Conservation (phyloP, 1,140 invertebrate species). For the Eurosta solidaginis region DNA sequence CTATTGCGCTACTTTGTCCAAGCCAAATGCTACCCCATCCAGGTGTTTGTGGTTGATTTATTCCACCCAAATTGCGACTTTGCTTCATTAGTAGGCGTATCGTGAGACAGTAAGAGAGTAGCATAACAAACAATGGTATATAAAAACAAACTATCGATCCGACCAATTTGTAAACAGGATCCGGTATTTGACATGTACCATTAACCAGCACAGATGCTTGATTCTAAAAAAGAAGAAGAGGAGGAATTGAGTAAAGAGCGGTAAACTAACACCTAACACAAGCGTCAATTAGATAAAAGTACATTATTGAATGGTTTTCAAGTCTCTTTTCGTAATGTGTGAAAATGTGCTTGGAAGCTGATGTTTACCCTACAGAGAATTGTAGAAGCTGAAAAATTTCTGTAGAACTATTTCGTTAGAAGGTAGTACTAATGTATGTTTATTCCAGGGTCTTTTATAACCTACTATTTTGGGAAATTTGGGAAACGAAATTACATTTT, state of each 20-base stretch:
- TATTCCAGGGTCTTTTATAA: no score
- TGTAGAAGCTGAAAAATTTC: no score
- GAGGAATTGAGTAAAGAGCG: slow-evolving; percentile 1
- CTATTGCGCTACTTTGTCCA: slow-evolving; percentile 63
- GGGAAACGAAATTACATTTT: no score
- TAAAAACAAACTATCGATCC: slow-evolving; percentile 95
- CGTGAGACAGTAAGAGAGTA: slow-evolving; percentile 89
- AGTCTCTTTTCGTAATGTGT: no score
- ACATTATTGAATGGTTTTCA: no score
- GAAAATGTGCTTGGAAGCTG: no score
- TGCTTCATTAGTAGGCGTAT: slow-evolving; percentile 80
- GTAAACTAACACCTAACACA: neutral
- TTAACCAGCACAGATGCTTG: slow-evolving; percentile 78
- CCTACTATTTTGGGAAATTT: no score
- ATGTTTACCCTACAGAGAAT: no score
- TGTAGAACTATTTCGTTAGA: no score
- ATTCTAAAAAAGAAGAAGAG: slow-evolving; percentile 64
- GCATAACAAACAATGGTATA: slow-evolving; percentile 92
- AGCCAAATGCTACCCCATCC: slow-evolving; percentile 69
- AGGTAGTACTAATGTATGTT: no score
- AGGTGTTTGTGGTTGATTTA: slow-evolving; percentile 47
- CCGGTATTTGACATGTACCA: slow-evolving; percentile 83
- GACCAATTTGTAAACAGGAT: slow-evolving; percentile 87
- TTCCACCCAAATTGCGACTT: slow-evolving; percentile 71
- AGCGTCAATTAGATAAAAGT: neutral